Percentiles rank a stretch among this genome's conserved stretches.
These are phyloP conservation scores for Hesperophylax magnus DNA, from an alignment of 1,140 invertebrate genomes.

Conservation along the genomic window DNA sequence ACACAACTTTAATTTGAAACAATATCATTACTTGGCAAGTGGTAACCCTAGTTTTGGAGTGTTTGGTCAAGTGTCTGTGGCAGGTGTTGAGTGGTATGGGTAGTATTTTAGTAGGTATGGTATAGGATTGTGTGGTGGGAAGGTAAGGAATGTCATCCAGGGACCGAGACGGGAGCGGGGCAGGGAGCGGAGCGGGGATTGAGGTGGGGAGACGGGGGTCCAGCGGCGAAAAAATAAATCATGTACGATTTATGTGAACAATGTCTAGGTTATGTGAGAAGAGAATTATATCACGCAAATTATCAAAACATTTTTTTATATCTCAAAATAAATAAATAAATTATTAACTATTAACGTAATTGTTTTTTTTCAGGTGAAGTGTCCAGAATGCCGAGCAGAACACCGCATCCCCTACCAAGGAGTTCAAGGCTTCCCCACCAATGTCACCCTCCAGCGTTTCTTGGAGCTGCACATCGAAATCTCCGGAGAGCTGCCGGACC, in stretches of 20 bases:
- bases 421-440: slow-evolving; percentile 95
- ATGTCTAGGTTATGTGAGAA: not conserved
- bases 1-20: not conserved
- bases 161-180: not conserved
- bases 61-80: slow-evolving; percentile 30
- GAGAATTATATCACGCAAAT: too few relatives aligned
- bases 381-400: slow-evolving; percentile 98
- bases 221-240: not conserved
- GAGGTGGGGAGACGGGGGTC: not conserved
- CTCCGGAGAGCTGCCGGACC: slow-evolving; percentile 91
- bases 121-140: not conserved
- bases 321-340: too few relatives aligned
- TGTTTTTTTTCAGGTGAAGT: slow-evolving; percentile 83
- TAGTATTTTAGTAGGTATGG: too few relatives aligned
- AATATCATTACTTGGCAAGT: not conserved
- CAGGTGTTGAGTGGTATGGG: slow-evolving; percentile 18
- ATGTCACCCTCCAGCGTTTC: slow-evolving; percentile 95
- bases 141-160: slow-evolving; percentile 5
- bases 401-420: slow-evolving; percentile 97
- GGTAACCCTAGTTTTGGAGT: slow-evolving; percentile 6
- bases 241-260: not conserved
- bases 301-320: too few relatives aligned
- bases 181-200: not conserved
- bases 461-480: slow-evolving; percentile 96
- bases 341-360: too few relatives aligned